A percentile compares a stretch with the other conserved stretches of the same genome.
Evolutionary conservation across 2,888 invertebrate genomes (phyloP).

Genomic region (Copidosoma aretas): DNA sequence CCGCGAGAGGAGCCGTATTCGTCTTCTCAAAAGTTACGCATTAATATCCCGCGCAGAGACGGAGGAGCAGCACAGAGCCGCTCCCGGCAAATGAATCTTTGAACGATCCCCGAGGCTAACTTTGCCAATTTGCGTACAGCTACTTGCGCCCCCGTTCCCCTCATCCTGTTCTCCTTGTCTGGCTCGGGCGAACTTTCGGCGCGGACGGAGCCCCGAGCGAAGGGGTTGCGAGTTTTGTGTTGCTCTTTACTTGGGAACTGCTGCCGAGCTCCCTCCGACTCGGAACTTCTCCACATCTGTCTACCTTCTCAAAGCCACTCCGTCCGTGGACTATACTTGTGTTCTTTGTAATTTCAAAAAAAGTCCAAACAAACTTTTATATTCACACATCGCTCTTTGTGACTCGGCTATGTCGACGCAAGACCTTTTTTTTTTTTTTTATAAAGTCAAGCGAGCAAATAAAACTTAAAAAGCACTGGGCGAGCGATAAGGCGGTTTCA

Average conservation of each 20-base stretch:
- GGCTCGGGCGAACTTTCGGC: conserved; percentile 3
- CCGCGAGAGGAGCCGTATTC: no score
- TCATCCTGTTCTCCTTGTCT: not conserved
- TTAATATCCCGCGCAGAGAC: no score
- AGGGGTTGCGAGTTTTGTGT: not conserved
- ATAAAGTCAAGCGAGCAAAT: not conserved
- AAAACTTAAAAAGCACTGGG: not conserved
- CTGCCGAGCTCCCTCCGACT: no score
- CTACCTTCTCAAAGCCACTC: not conserved
- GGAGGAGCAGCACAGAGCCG: no score
- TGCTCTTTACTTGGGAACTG: not conserved
- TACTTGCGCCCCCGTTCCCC: no score
- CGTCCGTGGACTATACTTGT: not conserved
- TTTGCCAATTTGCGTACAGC: conserved; percentile 24
- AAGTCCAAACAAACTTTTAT: not conserved
- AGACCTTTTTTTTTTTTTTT: no score
- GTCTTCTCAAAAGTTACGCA: no score
- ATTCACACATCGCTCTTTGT: not conserved
- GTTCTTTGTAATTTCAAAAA: not conserved
- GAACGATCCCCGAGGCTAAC: conserved; percentile 29
- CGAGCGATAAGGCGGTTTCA: not conserved
- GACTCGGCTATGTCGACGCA: not conserved
- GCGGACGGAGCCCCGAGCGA: no score
- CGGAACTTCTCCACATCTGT: not conserved
- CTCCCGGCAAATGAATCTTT: conserved; percentile 15